A percentile compares a stretch with the other conserved stretches of the same genome.
Evolutionary conservation across 1,140 invertebrate species (phyloP).

Genomic region (Cotesia chilonis): DNA sequence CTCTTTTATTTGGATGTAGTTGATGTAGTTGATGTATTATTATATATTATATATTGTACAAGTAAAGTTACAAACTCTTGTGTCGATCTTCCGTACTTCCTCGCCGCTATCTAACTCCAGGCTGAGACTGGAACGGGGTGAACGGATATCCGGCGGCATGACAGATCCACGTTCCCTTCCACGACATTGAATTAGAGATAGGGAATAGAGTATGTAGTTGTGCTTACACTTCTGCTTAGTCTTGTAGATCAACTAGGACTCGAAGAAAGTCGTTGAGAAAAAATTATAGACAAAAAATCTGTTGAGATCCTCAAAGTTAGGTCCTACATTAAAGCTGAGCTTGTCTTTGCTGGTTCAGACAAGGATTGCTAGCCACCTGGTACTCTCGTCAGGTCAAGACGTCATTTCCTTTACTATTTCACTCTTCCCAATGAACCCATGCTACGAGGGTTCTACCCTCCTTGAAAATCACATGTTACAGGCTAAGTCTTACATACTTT

Average conservation of each 20-base stretch:
- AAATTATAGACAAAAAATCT: conserved; percentile 14
- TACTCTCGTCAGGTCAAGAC: conserved; percentile 51
- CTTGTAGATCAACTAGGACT: background rate
- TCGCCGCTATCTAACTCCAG: conserved; percentile 34
- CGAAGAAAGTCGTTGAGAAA: background rate
- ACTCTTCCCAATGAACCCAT: conserved; percentile 29
- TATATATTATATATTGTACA: background rate
- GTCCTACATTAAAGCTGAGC: too few relatives aligned
- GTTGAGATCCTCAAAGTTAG: background rate
- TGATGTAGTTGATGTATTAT: background rate
- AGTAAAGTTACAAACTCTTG: conserved; percentile 1
- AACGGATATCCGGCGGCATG: conserved; percentile 59
- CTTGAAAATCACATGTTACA: conserved; percentile 29
- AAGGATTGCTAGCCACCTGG: conserved; percentile 61
- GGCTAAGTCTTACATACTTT: background rate
- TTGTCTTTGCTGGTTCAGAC: conserved; percentile 29
- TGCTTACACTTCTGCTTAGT: background rate
- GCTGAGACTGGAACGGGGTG: conserved; percentile 44
- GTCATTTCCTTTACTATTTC: conserved; percentile 27
- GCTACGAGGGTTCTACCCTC: conserved; percentile 28
- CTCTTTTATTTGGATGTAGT: background rate
- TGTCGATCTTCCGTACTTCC: conserved; percentile 37
- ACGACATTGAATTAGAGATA: conserved; percentile 26
- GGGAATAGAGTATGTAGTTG: background rate
- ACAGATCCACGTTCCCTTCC: conserved; percentile 47